Conservation (phyloP, 2,113 vertebrate genomes). For the Rhipidura dahli region DNA sequence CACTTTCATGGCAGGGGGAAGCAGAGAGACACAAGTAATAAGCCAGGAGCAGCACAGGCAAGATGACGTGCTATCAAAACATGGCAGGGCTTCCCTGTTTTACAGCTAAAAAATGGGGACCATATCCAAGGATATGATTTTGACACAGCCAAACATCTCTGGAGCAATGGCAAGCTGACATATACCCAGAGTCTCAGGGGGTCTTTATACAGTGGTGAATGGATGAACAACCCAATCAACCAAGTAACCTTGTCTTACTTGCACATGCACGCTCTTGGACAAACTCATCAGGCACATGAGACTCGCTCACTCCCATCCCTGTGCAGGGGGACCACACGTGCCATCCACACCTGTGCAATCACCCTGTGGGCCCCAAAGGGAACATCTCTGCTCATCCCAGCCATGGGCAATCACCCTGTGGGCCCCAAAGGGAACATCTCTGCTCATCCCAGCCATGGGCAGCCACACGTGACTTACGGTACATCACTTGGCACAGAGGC, state of each 20-base stretch:
- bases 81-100: background rate
- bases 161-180: background rate
- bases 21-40: background rate
- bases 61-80: background rate
- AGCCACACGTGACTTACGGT: background rate
- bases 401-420: background rate
- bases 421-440: background rate
- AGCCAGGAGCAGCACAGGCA: background rate
- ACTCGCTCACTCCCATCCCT: fast-evolving
- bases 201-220: background rate
- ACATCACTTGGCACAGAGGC: background rate
- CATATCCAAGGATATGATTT: background rate
- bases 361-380: background rate
- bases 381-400: background rate
- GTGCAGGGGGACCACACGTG: background rate
- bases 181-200: background rate
- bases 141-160: background rate
- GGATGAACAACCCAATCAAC: background rate
- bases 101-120: background rate
- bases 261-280: background rate
- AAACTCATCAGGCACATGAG: background rate
- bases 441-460: background rate
- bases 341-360: fast-evolving
- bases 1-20: background rate
- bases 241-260: background rate